Evolutionary conservation across 2,888 invertebrate genomes (phyloP), one percentile per base, ranked within the genome.

Genomic region (Calameuta idolon): DNA sequence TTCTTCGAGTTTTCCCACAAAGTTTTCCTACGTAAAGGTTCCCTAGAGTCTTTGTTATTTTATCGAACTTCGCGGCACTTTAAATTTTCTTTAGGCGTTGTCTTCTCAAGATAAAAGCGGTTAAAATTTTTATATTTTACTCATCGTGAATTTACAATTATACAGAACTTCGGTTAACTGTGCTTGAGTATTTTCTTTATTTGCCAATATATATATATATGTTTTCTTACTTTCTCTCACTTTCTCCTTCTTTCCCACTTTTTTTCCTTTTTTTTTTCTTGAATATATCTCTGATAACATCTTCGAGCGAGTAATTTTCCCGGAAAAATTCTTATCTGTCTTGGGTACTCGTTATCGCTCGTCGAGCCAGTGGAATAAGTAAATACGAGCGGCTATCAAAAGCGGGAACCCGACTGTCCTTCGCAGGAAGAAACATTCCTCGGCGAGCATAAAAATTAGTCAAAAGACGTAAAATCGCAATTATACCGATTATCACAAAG

Each of bases 311-410:
- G 68, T 40, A 55, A 73, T 80, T 81, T 83, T 83, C 80, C 74
- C 69, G 73, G 82, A 84, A 85, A 80, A 80, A 80, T 82, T 79
- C 71, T 71, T 71, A 71, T 71, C 71, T 71, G 55, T 15, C 71
- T 34, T 71, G 79, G 77, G 35, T 73, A 31, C 11, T 71, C 71
- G 31, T 71, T 74, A 74, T 74, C 74, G 33, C 34, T 35, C 23
- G 55, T 30, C 75, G 55, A 68, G 68, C 75, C 68, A 74, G 74
- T 77, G 79, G 69, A 77, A 77, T 74, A 73, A 79, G 76, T 79
- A 73, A 74, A 79, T 37, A 74, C 40, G n/a, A 68, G 15, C 35
- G 23, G 30, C 34, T 74, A 55, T 55, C 55, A 55, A 55, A 55
- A 55, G 55, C 23, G 55, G 55, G 9, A 2, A 55, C 9, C 35